Percentiles rank a stretch among this genome's conserved stretches.
Conservation (phyloP, 2,113 vertebrate species). For the Ophiodon elongatus region DNA sequence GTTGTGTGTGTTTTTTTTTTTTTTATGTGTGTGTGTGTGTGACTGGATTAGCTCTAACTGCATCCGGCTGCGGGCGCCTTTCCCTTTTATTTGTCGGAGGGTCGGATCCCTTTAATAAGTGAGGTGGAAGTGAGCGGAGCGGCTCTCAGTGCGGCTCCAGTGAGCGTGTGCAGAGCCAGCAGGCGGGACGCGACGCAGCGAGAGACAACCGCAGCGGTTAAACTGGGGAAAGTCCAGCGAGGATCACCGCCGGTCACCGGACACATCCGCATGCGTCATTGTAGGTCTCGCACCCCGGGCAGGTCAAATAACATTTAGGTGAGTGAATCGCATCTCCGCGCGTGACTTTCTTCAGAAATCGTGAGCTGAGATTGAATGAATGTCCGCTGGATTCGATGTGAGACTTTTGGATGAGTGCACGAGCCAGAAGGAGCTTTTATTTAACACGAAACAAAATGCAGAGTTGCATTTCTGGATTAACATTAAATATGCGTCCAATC, state of each 20-base stretch:
- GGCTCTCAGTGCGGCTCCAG: slow-evolving; percentile 22
- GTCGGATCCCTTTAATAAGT: slow-evolving; percentile 56
- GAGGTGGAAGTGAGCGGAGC: slow-evolving; percentile 37
- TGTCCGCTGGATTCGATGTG: too few relatives aligned
- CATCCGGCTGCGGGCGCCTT: slow-evolving; percentile 31
- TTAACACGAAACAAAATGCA: background rate
- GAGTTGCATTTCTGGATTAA: background rate
- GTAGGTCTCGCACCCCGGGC: background rate
- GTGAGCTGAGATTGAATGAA: background rate
- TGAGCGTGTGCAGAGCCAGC: slow-evolving; percentile 31
- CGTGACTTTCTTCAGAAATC: background rate
- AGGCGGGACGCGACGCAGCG: background rate
- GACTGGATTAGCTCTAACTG: background rate
- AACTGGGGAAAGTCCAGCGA: background rate
- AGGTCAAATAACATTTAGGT: slow-evolving; percentile 25
- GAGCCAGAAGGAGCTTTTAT: background rate
- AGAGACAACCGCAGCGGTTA: background rate
- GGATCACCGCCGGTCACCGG: background rate
- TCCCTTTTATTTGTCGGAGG: slow-evolving; percentile 40
- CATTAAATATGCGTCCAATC: background rate
- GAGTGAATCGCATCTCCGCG: slow-evolving; percentile 28
- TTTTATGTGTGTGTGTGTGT: too few relatives aligned
- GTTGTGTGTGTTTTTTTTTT: background rate
- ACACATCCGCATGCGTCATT: background rate
- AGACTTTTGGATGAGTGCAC: background rate